Percentiles rank a stretch among this genome's conserved stretches.
Evolutionary conservation across 2,888 invertebrate species (phyloP).

Genomic region (Volucella inanis): DNA sequence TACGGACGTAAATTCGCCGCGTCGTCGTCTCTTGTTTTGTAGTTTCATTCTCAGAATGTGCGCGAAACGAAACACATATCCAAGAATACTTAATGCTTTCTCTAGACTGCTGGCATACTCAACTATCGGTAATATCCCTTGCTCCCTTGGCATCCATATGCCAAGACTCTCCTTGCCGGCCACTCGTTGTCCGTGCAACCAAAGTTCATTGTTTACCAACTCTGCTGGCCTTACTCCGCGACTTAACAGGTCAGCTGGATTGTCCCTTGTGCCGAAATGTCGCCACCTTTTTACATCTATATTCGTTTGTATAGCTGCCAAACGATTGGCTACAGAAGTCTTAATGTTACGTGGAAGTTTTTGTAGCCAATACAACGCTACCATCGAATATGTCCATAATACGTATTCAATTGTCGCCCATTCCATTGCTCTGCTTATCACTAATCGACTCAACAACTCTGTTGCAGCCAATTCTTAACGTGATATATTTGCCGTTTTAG

Average conservation of each 20-base stretch:
- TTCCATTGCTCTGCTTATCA: constrained; percentile 17
- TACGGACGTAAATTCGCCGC: not conserved
- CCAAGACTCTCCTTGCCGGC: constrained; percentile 7
- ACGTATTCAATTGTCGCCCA: not conserved
- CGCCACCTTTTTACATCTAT: constrained; percentile 4
- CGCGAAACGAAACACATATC: not conserved
- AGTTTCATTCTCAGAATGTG: not conserved
- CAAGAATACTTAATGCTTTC: constrained; percentile 8
- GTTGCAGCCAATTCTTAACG: no score
- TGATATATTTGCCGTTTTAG: no score
- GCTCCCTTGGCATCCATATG: not conserved
- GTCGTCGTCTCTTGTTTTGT: not conserved
- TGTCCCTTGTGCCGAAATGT: constrained; percentile 34
- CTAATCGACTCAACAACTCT: constrained; percentile 5
- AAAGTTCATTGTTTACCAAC: not conserved
- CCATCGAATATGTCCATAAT: constrained; percentile 10
- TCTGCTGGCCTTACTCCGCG: constrained; percentile 7
- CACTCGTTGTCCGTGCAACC: constrained; percentile 11
- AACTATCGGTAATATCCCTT: not conserved
- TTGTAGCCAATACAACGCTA: constrained; percentile 21
- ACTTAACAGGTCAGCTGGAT: constrained; percentile 41
- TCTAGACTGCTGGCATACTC: not conserved
- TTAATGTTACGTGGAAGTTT: constrained; percentile 18
- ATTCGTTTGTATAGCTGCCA: constrained; percentile 31
- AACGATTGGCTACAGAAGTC: constrained; percentile 17